phyloP scores from a whole-genome alignment of 1,140 invertebrate species.

The Mylabris phalerata region DNA sequence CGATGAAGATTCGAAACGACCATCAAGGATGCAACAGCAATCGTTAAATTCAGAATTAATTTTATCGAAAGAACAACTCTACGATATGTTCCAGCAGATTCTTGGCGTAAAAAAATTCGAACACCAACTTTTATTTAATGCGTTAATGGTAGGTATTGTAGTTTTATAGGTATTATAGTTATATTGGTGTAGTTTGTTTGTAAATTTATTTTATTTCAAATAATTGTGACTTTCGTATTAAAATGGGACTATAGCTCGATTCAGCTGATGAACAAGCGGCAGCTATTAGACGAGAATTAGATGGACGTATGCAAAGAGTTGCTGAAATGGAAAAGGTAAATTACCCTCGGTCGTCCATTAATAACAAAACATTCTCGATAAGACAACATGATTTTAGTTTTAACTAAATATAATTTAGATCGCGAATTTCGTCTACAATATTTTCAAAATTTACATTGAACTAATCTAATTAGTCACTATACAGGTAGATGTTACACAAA shows the following conservation, averaged over 20 bases:
- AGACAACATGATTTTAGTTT: constrained; percentile 10
- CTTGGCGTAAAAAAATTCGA: constrained; percentile 98
- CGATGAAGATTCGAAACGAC: constrained; percentile 82
- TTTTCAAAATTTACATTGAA: too few species aligned
- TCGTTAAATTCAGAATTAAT: constrained; percentile 87
- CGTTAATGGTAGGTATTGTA: constrained; percentile 70
- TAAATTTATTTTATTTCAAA: too few species aligned
- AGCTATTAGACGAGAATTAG: constrained; percentile 95
- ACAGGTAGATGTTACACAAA: too few species aligned
- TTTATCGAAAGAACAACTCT: constrained; percentile 93
- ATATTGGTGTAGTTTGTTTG: too few species aligned
- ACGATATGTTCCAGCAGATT: constrained; percentile 99
- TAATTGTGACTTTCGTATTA: not conserved
- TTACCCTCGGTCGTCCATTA: constrained; percentile 5
- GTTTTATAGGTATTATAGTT: too few species aligned
- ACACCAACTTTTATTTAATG: constrained; percentile 98
- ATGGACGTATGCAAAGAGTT: constrained; percentile 93
- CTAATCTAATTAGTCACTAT: too few species aligned
- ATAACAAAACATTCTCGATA: constrained; percentile 5
- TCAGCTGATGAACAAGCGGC: constrained; percentile 99
- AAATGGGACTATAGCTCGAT: constrained; percentile 66
- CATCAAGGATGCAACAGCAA: constrained; percentile 77
- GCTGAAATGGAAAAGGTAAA: constrained; percentile 93
- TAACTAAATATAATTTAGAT: too few species aligned
- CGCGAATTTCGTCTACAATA: too few species aligned